Conservation (phyloP, 2,113 vertebrate species). For the Gallinago undulata region DNA sequence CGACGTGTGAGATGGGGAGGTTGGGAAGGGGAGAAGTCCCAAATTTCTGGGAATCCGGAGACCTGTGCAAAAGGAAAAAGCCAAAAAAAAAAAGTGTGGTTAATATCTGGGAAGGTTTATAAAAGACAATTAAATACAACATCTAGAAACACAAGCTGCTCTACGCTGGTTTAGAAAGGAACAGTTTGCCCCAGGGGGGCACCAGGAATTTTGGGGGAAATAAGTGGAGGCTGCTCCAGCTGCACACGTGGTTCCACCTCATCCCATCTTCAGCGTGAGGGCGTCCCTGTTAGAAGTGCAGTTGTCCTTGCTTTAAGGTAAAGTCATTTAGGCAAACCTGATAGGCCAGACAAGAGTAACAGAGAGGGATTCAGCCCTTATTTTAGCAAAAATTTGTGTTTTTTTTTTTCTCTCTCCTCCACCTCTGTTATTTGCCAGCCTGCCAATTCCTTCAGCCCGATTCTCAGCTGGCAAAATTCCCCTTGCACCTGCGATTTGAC, state of each 20-base stretch:
- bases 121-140: not conserved
- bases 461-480: not conserved
- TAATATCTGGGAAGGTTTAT: not conserved
- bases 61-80: not conserved
- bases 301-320: not conserved
- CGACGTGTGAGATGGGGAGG: not conserved
- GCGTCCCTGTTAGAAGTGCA: not conserved
- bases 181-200: not conserved
- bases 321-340: not conserved
- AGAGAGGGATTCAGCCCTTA: not conserved
- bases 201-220: not conserved
- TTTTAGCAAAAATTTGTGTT: not conserved
- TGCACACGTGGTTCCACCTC: fast-evolving
- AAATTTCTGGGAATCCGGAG: not conserved
- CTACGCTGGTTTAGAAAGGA: not conserved
- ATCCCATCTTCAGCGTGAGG: fast-evolving
- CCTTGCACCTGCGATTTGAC: not conserved
- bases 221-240: not conserved
- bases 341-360: not conserved
- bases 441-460: not conserved
- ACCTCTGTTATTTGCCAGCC: not conserved
- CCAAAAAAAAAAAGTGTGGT: not conserved
- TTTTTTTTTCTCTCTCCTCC: not conserved
- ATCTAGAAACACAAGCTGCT: not conserved
- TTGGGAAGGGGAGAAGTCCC: not conserved